Percentiles rank a stretch among this genome's conserved stretches.
phyloP scores from a whole-genome alignment of 2,888 invertebrate genomes.

The Lasioglossum pauxillum region DNA sequence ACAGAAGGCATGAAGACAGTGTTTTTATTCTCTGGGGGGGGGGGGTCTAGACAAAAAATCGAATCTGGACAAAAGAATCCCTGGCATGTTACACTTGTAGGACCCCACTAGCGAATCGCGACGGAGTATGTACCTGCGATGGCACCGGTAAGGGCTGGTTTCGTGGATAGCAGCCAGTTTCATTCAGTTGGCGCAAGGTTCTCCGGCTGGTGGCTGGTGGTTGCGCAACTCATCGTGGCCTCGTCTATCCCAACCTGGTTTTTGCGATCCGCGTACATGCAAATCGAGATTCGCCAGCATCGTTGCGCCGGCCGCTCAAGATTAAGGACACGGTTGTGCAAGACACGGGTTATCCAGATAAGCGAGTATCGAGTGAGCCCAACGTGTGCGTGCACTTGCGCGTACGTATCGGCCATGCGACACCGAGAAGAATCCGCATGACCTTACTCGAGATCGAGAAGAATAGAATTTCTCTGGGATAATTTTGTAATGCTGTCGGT shows the following conservation, averaged over 20 bases:
- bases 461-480: too few species aligned
- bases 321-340: conserved; percentile 70
- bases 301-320: conserved; percentile 56
- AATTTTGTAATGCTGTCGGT: too few species aligned
- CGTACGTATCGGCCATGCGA: background rate
- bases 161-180: conserved; percentile 79
- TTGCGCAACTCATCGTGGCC: conserved; percentile 70
- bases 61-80: too few species aligned
- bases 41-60: too few species aligned
- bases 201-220: conserved; percentile 29
- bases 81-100: too few species aligned
- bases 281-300: conserved; percentile 55
- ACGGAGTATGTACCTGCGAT: background rate
- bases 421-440: background rate
- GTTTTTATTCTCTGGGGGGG: too few species aligned
- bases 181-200: conserved; percentile 74
- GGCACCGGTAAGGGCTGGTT: conserved; percentile 56
- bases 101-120: too few species aligned
- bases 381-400: conserved; percentile 8
- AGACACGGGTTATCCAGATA: conserved; percentile 64
- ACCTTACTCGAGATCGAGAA: background rate
- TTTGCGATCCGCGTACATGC: conserved; percentile 56
- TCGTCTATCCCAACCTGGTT: conserved; percentile 66
- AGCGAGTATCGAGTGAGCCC: conserved; percentile 55
- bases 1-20: too few species aligned